phyloP scores from a whole-genome alignment of 64 coral and sea anemone genomes.

The Hydrozoanthus tunicans region DNA sequence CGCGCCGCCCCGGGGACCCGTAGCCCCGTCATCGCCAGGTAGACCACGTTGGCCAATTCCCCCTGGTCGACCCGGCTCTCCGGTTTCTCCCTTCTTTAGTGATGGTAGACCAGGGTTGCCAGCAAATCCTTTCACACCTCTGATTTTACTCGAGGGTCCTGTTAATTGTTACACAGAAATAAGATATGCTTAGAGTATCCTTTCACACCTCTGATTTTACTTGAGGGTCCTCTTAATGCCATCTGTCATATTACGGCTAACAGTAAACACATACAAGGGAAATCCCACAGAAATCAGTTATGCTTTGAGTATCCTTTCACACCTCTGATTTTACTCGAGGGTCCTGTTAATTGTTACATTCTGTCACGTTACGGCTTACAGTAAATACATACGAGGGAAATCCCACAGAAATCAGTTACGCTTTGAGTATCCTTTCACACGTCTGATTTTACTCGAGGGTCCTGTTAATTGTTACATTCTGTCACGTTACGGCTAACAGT shows the following conservation, averaged over 20 bases:
- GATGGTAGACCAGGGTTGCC: conserved; percentile 79
- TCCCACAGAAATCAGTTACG: no score
- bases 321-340: background rate
- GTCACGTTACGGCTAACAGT: no score
- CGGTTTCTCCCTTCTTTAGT: conserved; percentile 30
- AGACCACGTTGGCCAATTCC: conserved; percentile 21
- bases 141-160: conserved; percentile 44
- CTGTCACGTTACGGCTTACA: background rate
- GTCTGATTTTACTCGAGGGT: background rate
- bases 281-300: no score
- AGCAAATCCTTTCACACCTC: conserved; percentile 14
- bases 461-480: conserved; percentile 8
- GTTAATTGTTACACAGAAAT: background rate
- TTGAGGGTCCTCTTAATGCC: conserved; percentile 17
- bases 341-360: conserved; percentile 4
- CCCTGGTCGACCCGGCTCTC: conserved; percentile 14
- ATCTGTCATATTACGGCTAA: background rate
- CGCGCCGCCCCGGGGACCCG: conserved; percentile 36
- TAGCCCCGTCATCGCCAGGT: conserved; percentile 47
- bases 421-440: background rate
- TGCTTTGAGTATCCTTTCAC: background rate
- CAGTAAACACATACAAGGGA: no score
- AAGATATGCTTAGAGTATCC: no score
- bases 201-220: background rate
- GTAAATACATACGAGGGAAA: no score